Conservation (phyloP, 2,797 vertebrate genomes). For the Xerus rutilus region DNA sequence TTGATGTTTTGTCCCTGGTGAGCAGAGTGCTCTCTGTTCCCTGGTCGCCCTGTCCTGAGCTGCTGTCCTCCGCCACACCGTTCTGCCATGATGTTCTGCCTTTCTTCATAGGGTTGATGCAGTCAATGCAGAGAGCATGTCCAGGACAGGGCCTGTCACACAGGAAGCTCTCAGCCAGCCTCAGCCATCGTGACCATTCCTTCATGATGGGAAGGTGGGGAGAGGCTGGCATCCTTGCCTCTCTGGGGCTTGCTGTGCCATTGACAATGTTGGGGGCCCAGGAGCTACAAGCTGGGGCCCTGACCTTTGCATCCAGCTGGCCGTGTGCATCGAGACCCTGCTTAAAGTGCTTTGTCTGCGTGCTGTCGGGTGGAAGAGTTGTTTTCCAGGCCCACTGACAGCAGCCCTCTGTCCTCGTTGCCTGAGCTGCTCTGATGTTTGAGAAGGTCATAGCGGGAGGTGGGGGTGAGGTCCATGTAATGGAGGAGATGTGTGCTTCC, state of each 20-base stretch:
- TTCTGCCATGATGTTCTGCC: no score
- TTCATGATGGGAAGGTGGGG: accelerated
- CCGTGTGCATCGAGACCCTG: background rate
- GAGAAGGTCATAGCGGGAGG: slow-evolving; percentile 25
- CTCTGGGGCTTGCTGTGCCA: background rate
- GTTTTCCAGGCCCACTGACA: background rate
- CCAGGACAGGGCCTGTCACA: background rate
- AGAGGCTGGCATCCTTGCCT: background rate
- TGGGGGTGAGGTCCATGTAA: background rate
- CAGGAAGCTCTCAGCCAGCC: background rate
- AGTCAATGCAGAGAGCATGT: background rate
- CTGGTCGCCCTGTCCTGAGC: no score
- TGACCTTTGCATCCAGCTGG: slow-evolving; percentile 1
- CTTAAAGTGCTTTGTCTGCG: accelerated
- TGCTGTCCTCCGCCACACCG: no score
- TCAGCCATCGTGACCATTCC: background rate
- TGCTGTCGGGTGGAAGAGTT: background rate
- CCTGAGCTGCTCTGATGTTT: background rate
- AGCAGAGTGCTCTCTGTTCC: no score
- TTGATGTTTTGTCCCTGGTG: no score
- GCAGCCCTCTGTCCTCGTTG: background rate
- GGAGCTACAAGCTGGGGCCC: background rate
- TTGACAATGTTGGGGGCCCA: background rate
- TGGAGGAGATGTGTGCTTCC: background rate
- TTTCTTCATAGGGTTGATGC: background rate